A percentile compares a stretch with the other conserved stretches of the same genome.
Conservation (phyloP, 2,113 vertebrate species). For the Theropithecus gelada region DNA sequence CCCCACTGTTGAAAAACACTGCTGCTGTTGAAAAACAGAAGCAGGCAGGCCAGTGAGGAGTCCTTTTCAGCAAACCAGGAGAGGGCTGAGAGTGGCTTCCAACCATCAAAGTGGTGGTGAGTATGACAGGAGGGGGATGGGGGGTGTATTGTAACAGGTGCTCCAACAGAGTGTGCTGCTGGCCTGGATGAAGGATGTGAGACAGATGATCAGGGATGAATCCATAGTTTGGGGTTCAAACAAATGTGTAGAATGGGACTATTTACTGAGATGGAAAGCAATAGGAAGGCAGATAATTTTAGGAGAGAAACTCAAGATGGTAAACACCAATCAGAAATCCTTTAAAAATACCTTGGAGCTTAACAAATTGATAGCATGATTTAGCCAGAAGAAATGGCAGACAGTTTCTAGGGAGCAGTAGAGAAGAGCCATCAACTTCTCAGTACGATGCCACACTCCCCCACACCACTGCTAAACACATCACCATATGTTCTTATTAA, state of each 20-base stretch:
- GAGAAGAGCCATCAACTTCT: background rate
- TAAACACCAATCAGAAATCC: background rate
- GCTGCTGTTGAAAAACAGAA: background rate
- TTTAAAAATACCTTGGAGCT: background rate
- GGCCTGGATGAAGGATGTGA: background rate
- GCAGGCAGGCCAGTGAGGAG: background rate
- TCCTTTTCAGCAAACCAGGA: background rate
- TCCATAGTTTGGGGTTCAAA: background rate
- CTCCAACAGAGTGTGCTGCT: background rate
- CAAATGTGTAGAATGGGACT: rapidly evolving
- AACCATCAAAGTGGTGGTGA: too few relatives aligned
- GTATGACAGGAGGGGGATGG: background rate
- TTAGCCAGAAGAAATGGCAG: background rate
- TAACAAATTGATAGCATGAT: background rate
- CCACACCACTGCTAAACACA: background rate
- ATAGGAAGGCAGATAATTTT: background rate
- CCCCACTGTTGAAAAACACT: background rate
- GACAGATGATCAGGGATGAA: background rate
- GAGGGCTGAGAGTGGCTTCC: background rate
- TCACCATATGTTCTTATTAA: background rate
- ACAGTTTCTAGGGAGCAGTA: background rate
- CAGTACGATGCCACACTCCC: background rate
- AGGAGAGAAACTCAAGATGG: background rate
- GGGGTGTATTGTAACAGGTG: background rate
- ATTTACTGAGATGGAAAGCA: background rate